These are phyloP conservation scores for Empidonax traillii DNA, from an alignment of 2,113 vertebrate species.

Conservation along the genomic window DNA sequence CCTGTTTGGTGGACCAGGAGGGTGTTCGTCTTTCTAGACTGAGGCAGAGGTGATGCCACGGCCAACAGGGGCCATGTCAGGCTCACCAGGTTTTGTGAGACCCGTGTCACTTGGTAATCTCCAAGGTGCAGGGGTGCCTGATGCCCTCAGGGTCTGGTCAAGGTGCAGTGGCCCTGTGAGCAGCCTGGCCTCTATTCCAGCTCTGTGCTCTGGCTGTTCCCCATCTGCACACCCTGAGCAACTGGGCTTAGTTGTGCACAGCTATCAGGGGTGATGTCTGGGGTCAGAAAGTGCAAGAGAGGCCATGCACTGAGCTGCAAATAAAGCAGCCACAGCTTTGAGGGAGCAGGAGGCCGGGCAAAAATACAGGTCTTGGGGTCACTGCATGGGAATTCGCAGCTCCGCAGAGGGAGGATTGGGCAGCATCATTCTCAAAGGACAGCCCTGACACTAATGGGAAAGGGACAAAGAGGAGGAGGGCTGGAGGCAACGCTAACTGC, in stretches of 20 bases:
- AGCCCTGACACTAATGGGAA: not conserved
- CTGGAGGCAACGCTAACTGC: not conserved
- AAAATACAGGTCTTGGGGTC: not conserved
- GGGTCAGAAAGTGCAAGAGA: not conserved
- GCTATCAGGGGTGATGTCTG: not conserved
- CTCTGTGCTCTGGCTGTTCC: not conserved
- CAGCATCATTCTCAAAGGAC: not conserved
- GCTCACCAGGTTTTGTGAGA: not conserved
- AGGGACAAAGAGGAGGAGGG: not conserved
- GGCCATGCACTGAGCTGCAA: not conserved
- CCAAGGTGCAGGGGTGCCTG: not conserved
- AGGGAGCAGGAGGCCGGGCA: not conserved
- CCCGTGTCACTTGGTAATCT: not conserved
- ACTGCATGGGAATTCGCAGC: not conserved
- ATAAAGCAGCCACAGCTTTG: not conserved
- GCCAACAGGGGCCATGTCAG: accelerated
- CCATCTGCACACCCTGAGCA: not conserved
- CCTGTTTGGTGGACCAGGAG: not conserved
- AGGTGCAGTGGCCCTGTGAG: not conserved
- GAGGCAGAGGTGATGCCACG: not conserved
- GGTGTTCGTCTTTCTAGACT: not conserved
- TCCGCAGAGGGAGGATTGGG: not conserved
- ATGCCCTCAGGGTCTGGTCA: not conserved
- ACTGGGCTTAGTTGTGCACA: not conserved
- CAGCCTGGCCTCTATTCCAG: not conserved